Base-by-base conservation (phyloP, 2,113 vertebrate species). In the Hippotragus niger region DNA sequence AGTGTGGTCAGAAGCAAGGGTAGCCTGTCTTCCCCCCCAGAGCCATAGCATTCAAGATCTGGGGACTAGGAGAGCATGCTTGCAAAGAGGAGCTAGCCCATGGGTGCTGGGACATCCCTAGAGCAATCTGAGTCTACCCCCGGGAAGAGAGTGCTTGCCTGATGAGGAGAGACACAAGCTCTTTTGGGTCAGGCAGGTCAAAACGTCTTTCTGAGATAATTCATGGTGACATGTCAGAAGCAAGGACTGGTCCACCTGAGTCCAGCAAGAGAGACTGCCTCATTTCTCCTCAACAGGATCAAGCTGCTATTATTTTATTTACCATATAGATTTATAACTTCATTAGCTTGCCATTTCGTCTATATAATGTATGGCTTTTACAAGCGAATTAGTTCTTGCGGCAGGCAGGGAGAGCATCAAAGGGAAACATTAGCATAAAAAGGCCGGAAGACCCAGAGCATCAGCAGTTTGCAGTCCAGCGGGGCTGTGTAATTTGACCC, bases 271-370 rank as follows among this genome's bases (percentile, higher is more conserved):
- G 31, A 10, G 0, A 3, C 6, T 2, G 0, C n/a, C 55, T 52
- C 71, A 0, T 19, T n/a, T 36, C 83, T 52, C 88, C 91, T 67
- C 21, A 1, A 1, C 1, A 19, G 86, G 80, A 52, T 11, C 53
- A 1, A 90, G 80, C 45, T 13, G 82, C 85, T 78, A 5, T n/a
- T 36, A 43, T 78, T 82, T 97, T 85, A 85, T 71, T 95, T 67
- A 88, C n/a, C 14, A 53, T 33, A 62, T 1, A 47, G 97, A 94
- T 86, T 90, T 64, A 78, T 62, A 60, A 47, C 87, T 97, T 95
- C 80, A 91, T 96, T 95, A 95, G 97, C 95, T 71, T 58, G 89
- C 94, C 40, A 25, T 94, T 62, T 53, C 19, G 17, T 64, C 97
- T 95, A 33, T 3, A 31, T 93, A 96, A 92, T n/a, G 96, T 25